These are phyloP conservation scores for Rhegmatorhina hoffmannsi DNA, from an alignment of 2,113 vertebrate genomes.

Conservation along the genomic window DNA sequence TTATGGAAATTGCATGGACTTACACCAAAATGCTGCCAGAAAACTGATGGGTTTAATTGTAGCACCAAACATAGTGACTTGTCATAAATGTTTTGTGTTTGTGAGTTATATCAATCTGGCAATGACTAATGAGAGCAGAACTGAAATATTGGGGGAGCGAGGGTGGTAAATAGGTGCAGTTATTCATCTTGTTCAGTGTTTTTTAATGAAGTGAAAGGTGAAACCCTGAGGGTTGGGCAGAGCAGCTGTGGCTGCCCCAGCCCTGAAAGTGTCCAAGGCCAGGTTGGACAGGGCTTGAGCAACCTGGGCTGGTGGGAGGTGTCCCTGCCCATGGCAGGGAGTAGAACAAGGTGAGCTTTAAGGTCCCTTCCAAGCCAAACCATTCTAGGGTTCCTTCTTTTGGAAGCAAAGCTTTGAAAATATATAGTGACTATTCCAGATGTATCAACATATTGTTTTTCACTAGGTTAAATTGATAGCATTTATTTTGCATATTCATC, in stretches of 20 bases:
- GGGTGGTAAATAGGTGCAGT: not conserved
- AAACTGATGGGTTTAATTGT: not conserved
- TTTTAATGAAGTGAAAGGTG: not conserved
- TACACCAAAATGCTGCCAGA: not conserved
- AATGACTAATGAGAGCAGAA: not conserved
- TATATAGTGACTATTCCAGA: not conserved
- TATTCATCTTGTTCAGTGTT: not conserved
- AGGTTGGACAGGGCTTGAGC: not conserved
- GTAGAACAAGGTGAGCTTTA: not conserved
- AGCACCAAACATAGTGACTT: not conserved
- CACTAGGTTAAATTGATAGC: not conserved
- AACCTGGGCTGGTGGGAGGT: not conserved
- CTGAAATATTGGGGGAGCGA: not conserved
- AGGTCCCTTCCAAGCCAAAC: not conserved
- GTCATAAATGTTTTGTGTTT: not conserved
- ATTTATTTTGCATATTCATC: not conserved
- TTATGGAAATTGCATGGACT: not conserved
- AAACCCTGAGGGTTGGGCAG: not conserved
- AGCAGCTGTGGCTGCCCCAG: not conserved
- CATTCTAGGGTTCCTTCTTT: not conserved
- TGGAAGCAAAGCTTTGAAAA: not conserved
- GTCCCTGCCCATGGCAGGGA: not conserved
- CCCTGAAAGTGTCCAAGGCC: not conserved
- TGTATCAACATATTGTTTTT: not conserved
- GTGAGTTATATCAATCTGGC: not conserved